Conservation (phyloP, 2,113 vertebrate genomes). For the Zosterops hypoxanthus region DNA sequence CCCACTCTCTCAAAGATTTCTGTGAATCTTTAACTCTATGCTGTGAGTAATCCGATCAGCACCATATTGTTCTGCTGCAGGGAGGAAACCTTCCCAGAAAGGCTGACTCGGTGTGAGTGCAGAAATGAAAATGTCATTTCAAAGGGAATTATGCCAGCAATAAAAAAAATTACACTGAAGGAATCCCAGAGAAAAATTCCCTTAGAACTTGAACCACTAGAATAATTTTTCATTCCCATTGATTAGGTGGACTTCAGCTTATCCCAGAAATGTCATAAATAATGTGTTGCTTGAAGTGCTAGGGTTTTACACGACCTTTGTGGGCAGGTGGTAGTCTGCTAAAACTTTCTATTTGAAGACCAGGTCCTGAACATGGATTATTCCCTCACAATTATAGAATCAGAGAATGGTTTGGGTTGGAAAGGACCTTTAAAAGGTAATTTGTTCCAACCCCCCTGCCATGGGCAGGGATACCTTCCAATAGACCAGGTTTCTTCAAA, state of each 20-base stretch:
- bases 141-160: background rate
- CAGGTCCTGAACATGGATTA: background rate
- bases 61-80: background rate
- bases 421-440: background rate
- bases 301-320: background rate
- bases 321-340: background rate
- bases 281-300: background rate
- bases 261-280: background rate
- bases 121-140: background rate
- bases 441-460: background rate
- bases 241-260: background rate
- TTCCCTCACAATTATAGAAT: background rate
- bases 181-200: background rate
- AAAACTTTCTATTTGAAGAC: background rate
- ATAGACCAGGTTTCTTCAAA: background rate
- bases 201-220: background rate
- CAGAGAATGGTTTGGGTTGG: background rate
- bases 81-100: background rate
- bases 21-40: background rate
- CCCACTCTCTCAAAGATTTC: background rate
- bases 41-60: slow-evolving; percentile 27
- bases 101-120: background rate
- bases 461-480: too few species aligned
- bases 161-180: background rate
- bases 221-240: background rate